A percentile compares a stretch with the other conserved stretches of the same genome.
phyloP scores from a whole-genome alignment of 92 coral and sea anemone genomes.

The Pocillopora grandis region DNA sequence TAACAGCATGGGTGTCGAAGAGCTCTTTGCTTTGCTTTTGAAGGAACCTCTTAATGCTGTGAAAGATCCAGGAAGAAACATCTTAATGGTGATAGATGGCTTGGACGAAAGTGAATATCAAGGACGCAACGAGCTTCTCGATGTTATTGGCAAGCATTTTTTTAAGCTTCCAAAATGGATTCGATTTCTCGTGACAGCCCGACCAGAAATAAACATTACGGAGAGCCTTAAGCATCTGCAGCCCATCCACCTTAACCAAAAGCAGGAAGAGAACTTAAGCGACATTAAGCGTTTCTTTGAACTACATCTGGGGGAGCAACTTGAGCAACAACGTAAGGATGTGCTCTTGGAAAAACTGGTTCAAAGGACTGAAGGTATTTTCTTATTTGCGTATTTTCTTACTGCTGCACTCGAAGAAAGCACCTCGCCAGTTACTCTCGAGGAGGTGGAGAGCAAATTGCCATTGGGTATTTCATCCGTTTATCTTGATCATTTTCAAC shows the following conservation, averaged over 20 bases:
- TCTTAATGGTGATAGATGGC: background rate
- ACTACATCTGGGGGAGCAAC: background rate
- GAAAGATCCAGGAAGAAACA: conserved; percentile 21
- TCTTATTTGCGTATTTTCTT: conserved; percentile 1
- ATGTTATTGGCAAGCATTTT: conserved; percentile 9
- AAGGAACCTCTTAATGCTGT: conserved; percentile 45
- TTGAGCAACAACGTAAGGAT: background rate
- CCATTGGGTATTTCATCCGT: conserved; percentile 17
- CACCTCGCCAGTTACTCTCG: background rate
- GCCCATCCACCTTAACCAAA: conserved; percentile 10
- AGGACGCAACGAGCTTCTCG: background rate
- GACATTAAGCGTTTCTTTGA: background rate
- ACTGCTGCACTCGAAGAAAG: background rate
- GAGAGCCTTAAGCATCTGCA: background rate
- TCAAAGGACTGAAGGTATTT: background rate
- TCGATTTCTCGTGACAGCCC: no score
- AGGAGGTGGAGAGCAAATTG: background rate
- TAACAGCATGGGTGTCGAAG: conserved; percentile 23
- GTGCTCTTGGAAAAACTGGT: background rate
- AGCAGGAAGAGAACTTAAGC: conserved; percentile 34
- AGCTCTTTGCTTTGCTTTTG: conserved; percentile 35
- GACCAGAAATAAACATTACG: no score
- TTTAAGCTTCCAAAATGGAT: no score
- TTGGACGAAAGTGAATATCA: no score
- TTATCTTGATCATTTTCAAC: background rate